A percentile compares a stretch with the other conserved stretches of the same genome.
Conservation (phyloP, 2,797 vertebrate species). For the Alca torda region DNA sequence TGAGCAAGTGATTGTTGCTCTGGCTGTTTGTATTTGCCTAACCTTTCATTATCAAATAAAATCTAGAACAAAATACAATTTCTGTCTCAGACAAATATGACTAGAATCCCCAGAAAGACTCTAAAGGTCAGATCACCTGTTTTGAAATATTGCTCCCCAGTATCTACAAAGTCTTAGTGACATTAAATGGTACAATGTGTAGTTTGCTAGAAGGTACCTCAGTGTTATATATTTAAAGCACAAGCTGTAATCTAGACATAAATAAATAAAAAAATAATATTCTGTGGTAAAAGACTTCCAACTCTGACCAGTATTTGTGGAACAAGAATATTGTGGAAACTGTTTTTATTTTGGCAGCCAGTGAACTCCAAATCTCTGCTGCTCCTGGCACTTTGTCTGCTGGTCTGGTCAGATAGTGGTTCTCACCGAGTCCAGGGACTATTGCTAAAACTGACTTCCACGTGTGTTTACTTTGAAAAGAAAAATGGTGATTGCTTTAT, state of each 20-base stretch:
- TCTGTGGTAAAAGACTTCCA: background rate
- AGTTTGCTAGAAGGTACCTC: background rate
- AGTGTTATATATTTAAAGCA: background rate
- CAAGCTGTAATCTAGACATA: background rate
- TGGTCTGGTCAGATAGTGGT: background rate
- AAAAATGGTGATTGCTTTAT: background rate
- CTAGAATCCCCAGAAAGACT: slow-evolving; percentile 37
- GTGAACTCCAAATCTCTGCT: background rate
- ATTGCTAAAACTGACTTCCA: background rate
- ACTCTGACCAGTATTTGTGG: background rate
- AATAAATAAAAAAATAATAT: background rate
- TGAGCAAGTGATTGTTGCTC: background rate
- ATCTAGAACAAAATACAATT: slow-evolving; percentile 29
- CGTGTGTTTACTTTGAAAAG: background rate
- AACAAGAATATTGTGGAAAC: background rate
- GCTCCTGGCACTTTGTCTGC: background rate
- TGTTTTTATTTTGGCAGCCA: background rate
- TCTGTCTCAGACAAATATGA: slow-evolving; percentile 25
- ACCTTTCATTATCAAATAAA: slow-evolving; percentile 53
- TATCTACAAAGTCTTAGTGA: background rate
- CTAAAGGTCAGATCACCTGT: slow-evolving; percentile 37
- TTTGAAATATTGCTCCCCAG: slow-evolving; percentile 22
- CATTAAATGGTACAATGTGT: slow-evolving; percentile 2
- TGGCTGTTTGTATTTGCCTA: slow-evolving; percentile 46
- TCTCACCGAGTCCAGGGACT: background rate